Evolutionary conservation across 2,888 invertebrate species (phyloP).

Genomic region (Cataglyphis altisquamis): DNA sequence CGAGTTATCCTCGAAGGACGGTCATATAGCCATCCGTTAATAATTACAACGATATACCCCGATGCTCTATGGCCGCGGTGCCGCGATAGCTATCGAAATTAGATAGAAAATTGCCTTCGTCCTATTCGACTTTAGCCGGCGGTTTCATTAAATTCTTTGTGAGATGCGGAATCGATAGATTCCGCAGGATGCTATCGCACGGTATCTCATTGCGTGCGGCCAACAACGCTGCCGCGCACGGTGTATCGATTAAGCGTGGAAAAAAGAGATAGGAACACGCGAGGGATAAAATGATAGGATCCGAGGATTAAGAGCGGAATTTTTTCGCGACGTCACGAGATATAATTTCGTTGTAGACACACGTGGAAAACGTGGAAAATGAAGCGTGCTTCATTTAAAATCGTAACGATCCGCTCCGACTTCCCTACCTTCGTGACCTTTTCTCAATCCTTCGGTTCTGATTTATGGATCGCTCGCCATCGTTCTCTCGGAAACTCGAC

Average conservation of each 20-base stretch:
- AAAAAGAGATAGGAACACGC: conserved; percentile 14
- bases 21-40: conserved; percentile 32
- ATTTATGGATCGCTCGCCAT: conserved; percentile 42
- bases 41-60: conserved; percentile 40
- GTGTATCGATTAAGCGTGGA: conserved; percentile 33
- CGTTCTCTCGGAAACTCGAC: conserved; percentile 32
- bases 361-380: conserved; percentile 35
- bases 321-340: conserved; percentile 11
- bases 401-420: conserved; percentile 19
- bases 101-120: conserved; percentile 53
- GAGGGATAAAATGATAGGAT: conserved; percentile 24
- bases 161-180: conserved; percentile 53
- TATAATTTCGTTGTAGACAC: neutral
- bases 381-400: conserved; percentile 18
- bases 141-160: conserved; percentile 50
- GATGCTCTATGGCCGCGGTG: neutral
- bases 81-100: conserved; percentile 58
- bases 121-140: conserved; percentile 19
- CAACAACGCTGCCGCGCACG: neutral
- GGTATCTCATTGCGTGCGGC: conserved; percentile 29
- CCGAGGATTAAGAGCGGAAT: neutral
- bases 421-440: conserved; percentile 28
- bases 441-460: conserved; percentile 27
- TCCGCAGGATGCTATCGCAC: conserved; percentile 31
- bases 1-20: conserved; percentile 42